Percentiles rank a stretch among this genome's conserved stretches.
Conservation (phyloP, 2,113 vertebrate genomes). For the Lynx canadensis region DNA sequence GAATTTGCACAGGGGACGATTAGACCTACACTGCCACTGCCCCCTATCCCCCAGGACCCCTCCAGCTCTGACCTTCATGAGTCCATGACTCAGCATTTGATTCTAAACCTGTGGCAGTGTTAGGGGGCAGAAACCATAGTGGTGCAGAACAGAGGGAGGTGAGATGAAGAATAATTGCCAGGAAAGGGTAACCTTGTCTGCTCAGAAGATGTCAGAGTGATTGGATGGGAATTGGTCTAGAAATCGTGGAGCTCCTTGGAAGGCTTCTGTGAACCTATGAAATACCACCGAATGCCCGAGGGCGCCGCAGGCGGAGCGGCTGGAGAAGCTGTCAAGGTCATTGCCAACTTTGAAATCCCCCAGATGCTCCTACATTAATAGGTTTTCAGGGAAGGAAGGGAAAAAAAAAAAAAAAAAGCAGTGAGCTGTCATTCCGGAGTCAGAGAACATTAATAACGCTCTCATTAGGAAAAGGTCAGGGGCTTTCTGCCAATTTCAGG, state of each 20-base stretch:
- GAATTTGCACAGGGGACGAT: background rate
- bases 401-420: background rate
- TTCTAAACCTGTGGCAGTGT: background rate
- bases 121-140: background rate
- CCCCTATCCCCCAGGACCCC: background rate
- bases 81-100: background rate
- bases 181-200: background rate
- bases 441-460: background rate
- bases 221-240: background rate
- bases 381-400: conserved; percentile 6
- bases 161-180: background rate
- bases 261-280: background rate
- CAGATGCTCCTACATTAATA: background rate
- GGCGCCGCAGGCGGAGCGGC: background rate
- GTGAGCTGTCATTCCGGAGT: conserved; percentile 19
- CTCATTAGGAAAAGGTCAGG: background rate
- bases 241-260: background rate
- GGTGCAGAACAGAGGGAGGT: background rate
- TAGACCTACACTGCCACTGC: background rate
- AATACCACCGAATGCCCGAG: background rate
- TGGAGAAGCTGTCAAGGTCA: conserved; percentile 9
- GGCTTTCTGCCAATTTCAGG: background rate
- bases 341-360: background rate
- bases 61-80: background rate
- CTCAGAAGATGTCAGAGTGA: background rate